A percentile compares a stretch with the other conserved stretches of the same genome.
Conservation (phyloP, 2,113 vertebrate species). For the Aptenodytes patagonicus region DNA sequence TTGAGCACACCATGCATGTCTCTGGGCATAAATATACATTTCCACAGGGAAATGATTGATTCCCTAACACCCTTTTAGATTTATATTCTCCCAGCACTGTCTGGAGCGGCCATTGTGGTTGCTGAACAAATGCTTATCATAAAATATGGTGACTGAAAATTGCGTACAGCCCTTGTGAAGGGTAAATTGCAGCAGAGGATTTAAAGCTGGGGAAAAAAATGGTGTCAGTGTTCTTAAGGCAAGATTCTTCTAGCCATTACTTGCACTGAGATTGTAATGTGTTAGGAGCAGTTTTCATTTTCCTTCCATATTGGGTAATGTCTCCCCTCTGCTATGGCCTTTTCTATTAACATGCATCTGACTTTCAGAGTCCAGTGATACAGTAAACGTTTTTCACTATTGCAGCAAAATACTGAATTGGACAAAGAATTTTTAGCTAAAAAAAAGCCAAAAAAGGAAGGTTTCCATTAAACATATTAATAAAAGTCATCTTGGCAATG, state of each 20-base stretch:
- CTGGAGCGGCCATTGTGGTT: neutral
- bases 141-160: neutral
- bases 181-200: neutral
- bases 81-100: accelerated
- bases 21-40: neutral
- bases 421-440: neutral
- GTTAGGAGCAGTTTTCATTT: constrained; percentile 18
- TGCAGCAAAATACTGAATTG: neutral
- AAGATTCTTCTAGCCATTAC: neutral
- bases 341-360: neutral
- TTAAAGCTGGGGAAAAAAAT: neutral
- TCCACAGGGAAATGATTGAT: neutral
- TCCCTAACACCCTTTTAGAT: neutral
- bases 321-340: neutral
- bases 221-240: neutral
- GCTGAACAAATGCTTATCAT: neutral
- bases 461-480: constrained; percentile 34
- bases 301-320: constrained; percentile 36
- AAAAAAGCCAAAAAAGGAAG: constrained; percentile 40
- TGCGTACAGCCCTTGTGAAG: neutral
- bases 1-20: neutral
- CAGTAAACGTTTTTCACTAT: neutral
- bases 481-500: constrained; percentile 16
- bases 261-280: neutral
- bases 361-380: neutral